Evolutionary conservation across 2,797 vertebrate genomes (phyloP).

Genomic region (Halcyon chelicuti): DNA sequence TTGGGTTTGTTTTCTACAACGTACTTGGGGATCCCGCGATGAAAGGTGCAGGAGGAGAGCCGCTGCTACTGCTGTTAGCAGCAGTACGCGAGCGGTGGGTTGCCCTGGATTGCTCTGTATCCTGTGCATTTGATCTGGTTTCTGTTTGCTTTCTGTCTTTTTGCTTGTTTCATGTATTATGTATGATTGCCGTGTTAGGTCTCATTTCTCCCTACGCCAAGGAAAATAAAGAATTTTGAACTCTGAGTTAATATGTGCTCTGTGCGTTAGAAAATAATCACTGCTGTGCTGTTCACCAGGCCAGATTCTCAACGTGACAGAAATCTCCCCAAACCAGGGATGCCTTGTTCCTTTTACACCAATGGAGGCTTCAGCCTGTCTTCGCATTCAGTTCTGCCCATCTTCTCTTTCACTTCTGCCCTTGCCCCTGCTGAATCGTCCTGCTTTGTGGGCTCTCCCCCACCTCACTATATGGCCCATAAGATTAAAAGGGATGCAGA

Average conservation of each 20-base stretch:
- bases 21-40: fast-evolving
- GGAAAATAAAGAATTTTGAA: constrained; percentile 8
- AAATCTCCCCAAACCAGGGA: neutral
- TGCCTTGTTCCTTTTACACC: neutral
- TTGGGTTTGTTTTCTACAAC: neutral
- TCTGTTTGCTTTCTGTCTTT: constrained; percentile 29
- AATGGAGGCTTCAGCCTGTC: neutral
- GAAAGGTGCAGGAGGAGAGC: neutral
- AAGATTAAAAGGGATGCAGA: neutral
- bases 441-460: neutral
- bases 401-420: neutral
- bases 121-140: neutral
- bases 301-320: neutral
- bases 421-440: neutral
- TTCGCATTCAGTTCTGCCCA: no score
- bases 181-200: neutral
- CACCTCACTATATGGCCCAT: fast-evolving
- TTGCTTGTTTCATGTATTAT: constrained; percentile 10
- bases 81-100: neutral
- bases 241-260: neutral
- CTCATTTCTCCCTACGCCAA: neutral
- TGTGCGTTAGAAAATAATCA: neutral
- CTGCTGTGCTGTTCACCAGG: neutral
- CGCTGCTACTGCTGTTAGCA: neutral
- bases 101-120: neutral